phyloP scores from a whole-genome alignment of 2,888 invertebrate genomes.

The Achlya flavicornis region DNA sequence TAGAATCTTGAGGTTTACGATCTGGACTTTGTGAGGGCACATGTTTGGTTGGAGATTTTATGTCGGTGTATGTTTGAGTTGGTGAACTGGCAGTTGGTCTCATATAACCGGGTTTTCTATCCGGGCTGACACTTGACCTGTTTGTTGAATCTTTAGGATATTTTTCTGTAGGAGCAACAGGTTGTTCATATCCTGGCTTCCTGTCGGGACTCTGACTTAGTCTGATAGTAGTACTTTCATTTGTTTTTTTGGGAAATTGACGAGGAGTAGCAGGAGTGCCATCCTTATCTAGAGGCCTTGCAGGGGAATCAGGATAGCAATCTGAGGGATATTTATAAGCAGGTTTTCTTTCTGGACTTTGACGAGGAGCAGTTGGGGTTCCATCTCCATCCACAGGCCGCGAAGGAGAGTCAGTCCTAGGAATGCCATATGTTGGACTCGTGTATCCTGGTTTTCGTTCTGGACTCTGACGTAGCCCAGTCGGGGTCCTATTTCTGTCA shows the following conservation, averaged over 20 bases:
- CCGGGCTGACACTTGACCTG: conserved; percentile 33
- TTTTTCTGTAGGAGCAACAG: conserved; percentile 17
- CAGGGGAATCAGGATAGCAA: conserved; percentile 14
- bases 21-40: conserved; percentile 41
- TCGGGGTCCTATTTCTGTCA: conserved; percentile 22
- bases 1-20: conserved; percentile 28
- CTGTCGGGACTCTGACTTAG: conserved; percentile 48
- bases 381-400: conserved; percentile 14
- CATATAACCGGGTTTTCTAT: conserved; percentile 43
- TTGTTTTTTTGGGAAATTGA: conserved; percentile 25
- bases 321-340: not conserved
- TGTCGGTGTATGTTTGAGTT: no score
- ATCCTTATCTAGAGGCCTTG: conserved; percentile 12
- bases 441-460: conserved; percentile 36
- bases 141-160: conserved; percentile 18
- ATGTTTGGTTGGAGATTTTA: conserved; percentile 43
- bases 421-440: not conserved
- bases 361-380: conserved; percentile 27
- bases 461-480: conserved; percentile 25
- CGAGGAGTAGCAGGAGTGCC: not conserved
- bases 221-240: conserved; percentile 21
- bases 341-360: conserved; percentile 28
- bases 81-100: conserved; percentile 53
- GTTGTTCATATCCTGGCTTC: conserved; percentile 30
- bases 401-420: conserved; percentile 14